A percentile compares a stretch with the other conserved stretches of the same genome.
Conservation (phyloP, 2,888 invertebrate genomes). For the Isotomurus palustris region DNA sequence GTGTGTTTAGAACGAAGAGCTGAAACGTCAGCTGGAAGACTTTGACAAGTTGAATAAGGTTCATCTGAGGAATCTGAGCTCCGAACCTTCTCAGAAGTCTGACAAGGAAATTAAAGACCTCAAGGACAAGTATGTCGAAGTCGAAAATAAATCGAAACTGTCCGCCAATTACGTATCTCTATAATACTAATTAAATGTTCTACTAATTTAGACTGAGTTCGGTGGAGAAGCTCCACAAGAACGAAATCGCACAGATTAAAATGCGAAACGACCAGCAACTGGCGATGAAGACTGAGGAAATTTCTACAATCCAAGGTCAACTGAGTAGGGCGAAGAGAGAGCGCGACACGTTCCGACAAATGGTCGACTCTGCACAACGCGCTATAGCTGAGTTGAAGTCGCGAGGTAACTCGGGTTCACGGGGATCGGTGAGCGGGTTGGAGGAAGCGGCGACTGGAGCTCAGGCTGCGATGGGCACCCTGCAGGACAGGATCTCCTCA, state of each 20-base stretch:
- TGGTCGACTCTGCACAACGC: slow-evolving; percentile 81
- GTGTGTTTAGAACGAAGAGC: slow-evolving; percentile 67
- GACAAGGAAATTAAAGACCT: slow-evolving; percentile 71
- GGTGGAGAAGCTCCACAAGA: slow-evolving; percentile 67
- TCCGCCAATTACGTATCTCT: not conserved
- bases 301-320: slow-evolving; percentile 74
- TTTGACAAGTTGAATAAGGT: slow-evolving; percentile 78
- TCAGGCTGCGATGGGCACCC: slow-evolving; percentile 52
- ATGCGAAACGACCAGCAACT: slow-evolving; percentile 80
- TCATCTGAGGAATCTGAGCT: slow-evolving; percentile 53
- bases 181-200: not conserved
- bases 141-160: not conserved
- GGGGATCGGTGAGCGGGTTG: slow-evolving; percentile 61
- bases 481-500: slow-evolving; percentile 78
- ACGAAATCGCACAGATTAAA: slow-evolving; percentile 74
- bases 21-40: slow-evolving; percentile 73
- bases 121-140: slow-evolving; percentile 56
- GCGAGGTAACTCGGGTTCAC: slow-evolving; percentile 47
- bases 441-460: slow-evolving; percentile 60
- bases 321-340: slow-evolving; percentile 77
- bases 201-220: slow-evolving; percentile 55
- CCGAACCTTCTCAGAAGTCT: slow-evolving; percentile 49
- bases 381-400: slow-evolving; percentile 70
- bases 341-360: slow-evolving; percentile 81
- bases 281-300: slow-evolving; percentile 72